A percentile compares a stretch with the other conserved stretches of the same genome.
Conservation (phyloP, 2,113 vertebrate species). For the Rhabdornis inornatus region DNA sequence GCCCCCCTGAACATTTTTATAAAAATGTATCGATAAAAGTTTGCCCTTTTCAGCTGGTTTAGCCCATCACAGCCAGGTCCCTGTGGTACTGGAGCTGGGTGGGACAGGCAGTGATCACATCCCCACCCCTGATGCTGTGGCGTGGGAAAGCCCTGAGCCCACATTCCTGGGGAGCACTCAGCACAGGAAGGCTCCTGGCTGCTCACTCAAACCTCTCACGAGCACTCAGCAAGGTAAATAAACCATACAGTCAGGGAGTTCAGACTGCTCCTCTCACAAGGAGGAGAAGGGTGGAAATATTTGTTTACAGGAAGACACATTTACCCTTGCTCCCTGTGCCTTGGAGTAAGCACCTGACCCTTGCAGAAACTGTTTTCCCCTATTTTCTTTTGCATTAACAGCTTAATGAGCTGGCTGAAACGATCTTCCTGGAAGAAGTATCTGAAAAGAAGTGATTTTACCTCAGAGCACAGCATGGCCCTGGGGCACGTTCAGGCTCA, state of each 20-base stretch:
- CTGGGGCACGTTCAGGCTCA: neutral
- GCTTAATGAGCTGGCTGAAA: neutral
- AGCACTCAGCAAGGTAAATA: constrained; percentile 66
- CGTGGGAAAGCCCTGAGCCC: constrained; percentile 33
- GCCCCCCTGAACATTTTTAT: neutral
- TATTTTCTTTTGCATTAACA: neutral
- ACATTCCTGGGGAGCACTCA: constrained; percentile 48
- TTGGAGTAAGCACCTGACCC: constrained; percentile 1
- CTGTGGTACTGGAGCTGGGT: neutral
- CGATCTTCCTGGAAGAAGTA: neutral
- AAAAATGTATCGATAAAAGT: neutral
- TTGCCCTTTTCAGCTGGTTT: neutral
- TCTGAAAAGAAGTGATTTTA: neutral
- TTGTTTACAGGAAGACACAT: constrained; percentile 21
- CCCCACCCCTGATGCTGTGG: neutral
- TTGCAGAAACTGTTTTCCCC: neutral
- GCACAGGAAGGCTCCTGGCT: constrained; percentile 53
- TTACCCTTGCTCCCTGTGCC: neutral
- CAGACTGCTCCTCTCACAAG: neutral
- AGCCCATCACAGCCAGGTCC: neutral
- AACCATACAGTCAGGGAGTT: constrained; percentile 3
- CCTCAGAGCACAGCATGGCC: accelerated
- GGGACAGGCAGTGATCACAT: neutral
- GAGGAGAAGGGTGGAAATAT: neutral
- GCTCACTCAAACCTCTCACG: constrained; percentile 56